Conservation (phyloP, 2,888 invertebrate species). For the Creontiades dilutus region DNA sequence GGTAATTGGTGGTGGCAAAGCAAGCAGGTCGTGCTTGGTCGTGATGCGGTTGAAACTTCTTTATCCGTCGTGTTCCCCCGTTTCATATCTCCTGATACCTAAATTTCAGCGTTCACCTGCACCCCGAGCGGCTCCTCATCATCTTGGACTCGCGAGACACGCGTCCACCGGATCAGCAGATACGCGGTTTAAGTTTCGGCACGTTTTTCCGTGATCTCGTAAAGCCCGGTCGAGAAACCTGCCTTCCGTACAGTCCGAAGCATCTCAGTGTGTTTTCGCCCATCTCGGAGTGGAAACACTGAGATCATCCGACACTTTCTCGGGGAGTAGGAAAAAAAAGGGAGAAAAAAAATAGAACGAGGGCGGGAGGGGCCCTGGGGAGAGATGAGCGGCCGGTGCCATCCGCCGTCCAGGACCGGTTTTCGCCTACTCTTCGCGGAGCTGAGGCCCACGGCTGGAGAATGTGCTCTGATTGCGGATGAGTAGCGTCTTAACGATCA, state of each 20-base stretch:
- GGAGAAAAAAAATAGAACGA: neutral
- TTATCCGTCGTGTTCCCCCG: too few species aligned
- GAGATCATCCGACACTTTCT: constrained; percentile 47
- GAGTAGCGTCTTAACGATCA: constrained; percentile 54
- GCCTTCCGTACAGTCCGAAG: neutral
- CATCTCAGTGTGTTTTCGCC: constrained; percentile 27
- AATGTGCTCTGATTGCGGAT: constrained; percentile 55
- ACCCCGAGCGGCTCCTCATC: neutral
- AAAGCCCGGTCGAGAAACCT: neutral
- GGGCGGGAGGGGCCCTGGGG: constrained; percentile 9
- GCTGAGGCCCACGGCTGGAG: constrained; percentile 38
- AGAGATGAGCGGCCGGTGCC: constrained; percentile 39
- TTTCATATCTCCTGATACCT: too few species aligned
- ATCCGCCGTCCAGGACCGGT: neutral
- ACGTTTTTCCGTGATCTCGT: neutral
- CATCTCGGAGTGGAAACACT: neutral
- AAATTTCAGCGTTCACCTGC: too few species aligned
- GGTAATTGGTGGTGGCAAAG: too few species aligned
- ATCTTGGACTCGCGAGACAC: neutral
- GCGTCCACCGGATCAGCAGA: neutral
- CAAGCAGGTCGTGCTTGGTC: too few species aligned
- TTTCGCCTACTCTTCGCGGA: constrained; percentile 39
- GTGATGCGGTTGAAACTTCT: too few species aligned
- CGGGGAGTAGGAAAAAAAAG: neutral
- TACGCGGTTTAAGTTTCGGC: neutral